Base-by-base conservation (phyloP, 2,113 vertebrate genomes). In the Ageneiosus marmoratus region DNA sequence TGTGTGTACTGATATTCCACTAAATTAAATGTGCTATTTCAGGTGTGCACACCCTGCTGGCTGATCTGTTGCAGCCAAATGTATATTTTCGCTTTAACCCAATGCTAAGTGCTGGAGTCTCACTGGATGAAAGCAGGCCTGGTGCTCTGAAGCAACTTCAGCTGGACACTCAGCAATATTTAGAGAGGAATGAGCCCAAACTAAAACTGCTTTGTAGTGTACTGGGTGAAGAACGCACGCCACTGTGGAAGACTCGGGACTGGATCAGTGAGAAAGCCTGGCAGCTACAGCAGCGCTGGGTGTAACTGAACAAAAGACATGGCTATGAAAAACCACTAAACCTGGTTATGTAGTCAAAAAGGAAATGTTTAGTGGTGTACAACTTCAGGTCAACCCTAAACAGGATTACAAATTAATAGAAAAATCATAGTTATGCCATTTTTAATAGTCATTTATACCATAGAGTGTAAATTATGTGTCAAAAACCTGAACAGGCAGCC, bases 61-160 rank as follows among this genome's bases (percentile, higher is more conserved):
- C 92, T 1, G 94, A 94, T 34, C 90, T 95, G 46, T 88, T 95
- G 22, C 84, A 91, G 32, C 89, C 90, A 0, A 88, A 93, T 3
- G 89, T 94, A 62, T 95, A 95, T 86, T 95, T 94, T 83, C 92
- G 93, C 80, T 94, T 95, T 80, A 95, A 94, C 88, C 94, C 94
- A n/a, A 91, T 92, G 91, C 82, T 94, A 83, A 94, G 91, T 4
- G 86, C 89, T 2, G 53, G 88, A 58, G 93, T 94, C n/a, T 89
- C 91, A 4, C 88, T 94, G 65, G 94, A 95, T 1, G 94, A 94
- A 87, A 93, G 92, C 86, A 90, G 92, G 0, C 87, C 90, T 0
- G 62, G 22, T 75, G 90, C 86, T 50, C 83, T 95, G 87, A 87
- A 92, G 37, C 90, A 90, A 84, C 88, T 95, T 65, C 88, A 89